phyloP scores from a whole-genome alignment of 2,888 invertebrate genomes.

The Actias luna region DNA sequence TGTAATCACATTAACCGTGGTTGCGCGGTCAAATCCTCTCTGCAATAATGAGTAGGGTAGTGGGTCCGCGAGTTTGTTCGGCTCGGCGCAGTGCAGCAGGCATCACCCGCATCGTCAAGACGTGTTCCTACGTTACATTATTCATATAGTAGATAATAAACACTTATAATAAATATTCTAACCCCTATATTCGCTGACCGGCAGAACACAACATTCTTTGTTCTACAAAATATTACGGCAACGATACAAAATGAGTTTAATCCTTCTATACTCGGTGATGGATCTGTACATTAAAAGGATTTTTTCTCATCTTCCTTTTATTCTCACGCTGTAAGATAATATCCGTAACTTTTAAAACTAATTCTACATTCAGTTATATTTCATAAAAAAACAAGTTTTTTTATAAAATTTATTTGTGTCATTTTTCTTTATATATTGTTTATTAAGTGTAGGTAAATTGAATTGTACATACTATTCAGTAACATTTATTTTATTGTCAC shows the following conservation, averaged over 20 bases:
- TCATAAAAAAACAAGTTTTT: no score
- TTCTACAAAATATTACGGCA: neutral
- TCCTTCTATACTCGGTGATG: no score
- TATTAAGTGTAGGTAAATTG: no score
- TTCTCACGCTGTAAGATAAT: no score
- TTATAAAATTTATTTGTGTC: no score
- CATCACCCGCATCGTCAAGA: slow-evolving; percentile 35
- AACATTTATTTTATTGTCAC: no score
- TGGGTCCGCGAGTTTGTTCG: slow-evolving; percentile 73
- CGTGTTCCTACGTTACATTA: slow-evolving; percentile 55
- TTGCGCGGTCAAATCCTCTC: slow-evolving; percentile 69
- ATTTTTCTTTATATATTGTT: no score
- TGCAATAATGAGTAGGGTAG: slow-evolving; percentile 61
- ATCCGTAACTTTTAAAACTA: no score
- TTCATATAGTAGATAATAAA: slow-evolving; percentile 57
- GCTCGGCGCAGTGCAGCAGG: slow-evolving; percentile 24
- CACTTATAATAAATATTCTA: slow-evolving; percentile 52
- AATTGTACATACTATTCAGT: no score
- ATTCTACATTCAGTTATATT: no score
- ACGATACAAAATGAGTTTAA: neutral
- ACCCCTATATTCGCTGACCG: slow-evolving; percentile 51
- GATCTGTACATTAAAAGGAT: no score
- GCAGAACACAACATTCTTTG: neutral
- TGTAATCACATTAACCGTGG: slow-evolving; percentile 66
- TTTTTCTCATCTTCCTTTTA: no score